Evolutionary conservation across 2,797 vertebrate genomes (phyloP), one percentile per base, ranked within the genome.

Genomic region (Neomorphus geoffroyi): DNA sequence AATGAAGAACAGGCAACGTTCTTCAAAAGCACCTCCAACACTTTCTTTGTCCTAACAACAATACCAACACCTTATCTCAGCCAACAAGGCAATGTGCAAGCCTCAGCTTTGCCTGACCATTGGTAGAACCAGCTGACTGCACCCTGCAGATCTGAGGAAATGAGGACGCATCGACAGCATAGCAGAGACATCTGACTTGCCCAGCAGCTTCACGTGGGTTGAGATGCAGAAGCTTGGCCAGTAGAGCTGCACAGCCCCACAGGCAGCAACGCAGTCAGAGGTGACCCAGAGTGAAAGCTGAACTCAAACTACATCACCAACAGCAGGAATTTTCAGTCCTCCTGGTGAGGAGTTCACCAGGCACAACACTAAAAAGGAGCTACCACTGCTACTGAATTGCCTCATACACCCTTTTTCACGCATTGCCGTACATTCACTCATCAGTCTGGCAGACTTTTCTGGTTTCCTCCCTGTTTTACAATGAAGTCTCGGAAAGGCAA

Each of bases 61-160:
- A 43, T 5, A 26, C 32, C 32, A 35, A 21, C 35, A 4, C 24
- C 48, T 33, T 41, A 30, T 4, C 28, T 64, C 32, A 9, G 39
- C 30, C 74, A 14, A 11, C 13, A 6, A 18, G 35, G 23, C 4
- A 24, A 60, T 3, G 3, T 6, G 32, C 57, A 24, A 62, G 35
- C 35, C 18, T 35, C 26, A 19, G 1, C 50, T 41, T 39, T 16
- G 19, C 41, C 32, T 4, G 0, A 43, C 50, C 57, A n/a, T 32
- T 4, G 0, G 26, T 27, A 16, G 19, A 19, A 15, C 30, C 5
- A 0, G 5, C 41, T 9, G 39, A 13, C 19, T 2, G 62, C 10
- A 7, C 5, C 33, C 8, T 1, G 30, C 30, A 4, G n/a, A 33
- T 19, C 28, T 3, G 15, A 26, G 39, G 19, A 30, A 39, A 15